A percentile compares a stretch with the other conserved stretches of the same genome.
phyloP scores from a whole-genome alignment of 2,113 vertebrate genomes.

The Otolemur garnettii region DNA sequence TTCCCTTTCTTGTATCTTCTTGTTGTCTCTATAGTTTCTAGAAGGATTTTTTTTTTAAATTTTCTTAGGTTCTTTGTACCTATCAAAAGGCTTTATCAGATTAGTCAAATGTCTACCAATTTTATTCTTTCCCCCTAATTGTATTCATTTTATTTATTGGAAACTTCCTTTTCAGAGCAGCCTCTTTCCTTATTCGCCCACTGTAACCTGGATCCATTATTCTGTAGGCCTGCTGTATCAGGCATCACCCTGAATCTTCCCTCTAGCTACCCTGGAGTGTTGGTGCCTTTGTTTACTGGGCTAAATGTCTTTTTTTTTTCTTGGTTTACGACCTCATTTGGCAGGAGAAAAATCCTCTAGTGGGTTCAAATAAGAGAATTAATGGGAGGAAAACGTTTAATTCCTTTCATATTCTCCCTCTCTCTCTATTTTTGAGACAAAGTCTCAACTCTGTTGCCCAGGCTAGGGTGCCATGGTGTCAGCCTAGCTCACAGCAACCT shows the following conservation, averaged over 20 bases:
- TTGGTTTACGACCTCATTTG: conserved; percentile 15
- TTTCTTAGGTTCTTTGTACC: neutral
- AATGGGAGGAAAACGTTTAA: neutral
- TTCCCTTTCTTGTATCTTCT: neutral
- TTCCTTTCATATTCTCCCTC: neutral
- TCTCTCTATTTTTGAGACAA: too few relatives aligned
- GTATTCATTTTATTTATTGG: neutral
- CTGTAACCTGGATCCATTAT: neutral
- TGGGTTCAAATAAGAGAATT: neutral
- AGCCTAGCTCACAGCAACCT: too few relatives aligned
- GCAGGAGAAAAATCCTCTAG: neutral
- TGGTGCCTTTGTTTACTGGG: neutral
- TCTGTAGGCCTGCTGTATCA: neutral
- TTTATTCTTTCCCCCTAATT: neutral
- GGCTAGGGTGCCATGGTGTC: too few relatives aligned
- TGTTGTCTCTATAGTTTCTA: neutral
- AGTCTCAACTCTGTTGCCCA: too few relatives aligned
- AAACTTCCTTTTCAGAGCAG: conserved; percentile 13
- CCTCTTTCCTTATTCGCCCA: neutral
- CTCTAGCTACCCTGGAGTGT: neutral
- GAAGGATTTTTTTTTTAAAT: neutral
- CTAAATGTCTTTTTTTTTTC: neutral
- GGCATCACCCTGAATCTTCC: neutral
- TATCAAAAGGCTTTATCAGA: conserved; percentile 29
- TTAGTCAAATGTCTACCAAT: neutral